Conservation (phyloP, 2,113 vertebrate genomes). For the Mobula birostris region DNA sequence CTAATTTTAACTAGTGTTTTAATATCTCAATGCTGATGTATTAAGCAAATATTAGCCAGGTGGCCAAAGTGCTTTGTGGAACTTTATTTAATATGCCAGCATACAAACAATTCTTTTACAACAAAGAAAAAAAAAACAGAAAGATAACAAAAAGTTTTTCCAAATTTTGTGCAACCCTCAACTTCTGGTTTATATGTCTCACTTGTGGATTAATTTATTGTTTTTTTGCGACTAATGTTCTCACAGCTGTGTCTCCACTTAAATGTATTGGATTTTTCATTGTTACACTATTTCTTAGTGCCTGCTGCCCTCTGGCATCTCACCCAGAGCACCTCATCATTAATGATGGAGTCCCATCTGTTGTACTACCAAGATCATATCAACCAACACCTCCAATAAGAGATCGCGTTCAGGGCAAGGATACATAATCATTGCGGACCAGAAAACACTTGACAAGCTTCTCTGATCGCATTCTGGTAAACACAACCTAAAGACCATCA, state of each 20-base stretch:
- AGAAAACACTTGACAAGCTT: no score
- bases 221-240: no score
- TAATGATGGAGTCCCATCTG: background rate
- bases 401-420: background rate
- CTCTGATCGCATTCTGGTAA: no score
- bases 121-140: background rate
- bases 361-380: background rate
- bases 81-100: background rate
- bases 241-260: background rate
- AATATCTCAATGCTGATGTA: background rate
- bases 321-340: background rate
- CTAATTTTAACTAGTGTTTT: background rate
- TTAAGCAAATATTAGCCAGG: background rate
- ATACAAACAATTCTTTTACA: background rate
- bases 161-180: background rate
- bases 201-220: background rate
- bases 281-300: background rate
- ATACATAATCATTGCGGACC: background rate
- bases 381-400: background rate
- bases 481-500: no score
- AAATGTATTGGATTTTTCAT: background rate
- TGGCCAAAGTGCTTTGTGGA: background rate
- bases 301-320: background rate
- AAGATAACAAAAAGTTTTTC: no score
- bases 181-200: background rate